A percentile compares a stretch with the other conserved stretches of the same genome.
These are phyloP conservation scores for Triops longicaudatus DNA, from an alignment of 1,140 invertebrate genomes.

Conservation along the genomic window DNA sequence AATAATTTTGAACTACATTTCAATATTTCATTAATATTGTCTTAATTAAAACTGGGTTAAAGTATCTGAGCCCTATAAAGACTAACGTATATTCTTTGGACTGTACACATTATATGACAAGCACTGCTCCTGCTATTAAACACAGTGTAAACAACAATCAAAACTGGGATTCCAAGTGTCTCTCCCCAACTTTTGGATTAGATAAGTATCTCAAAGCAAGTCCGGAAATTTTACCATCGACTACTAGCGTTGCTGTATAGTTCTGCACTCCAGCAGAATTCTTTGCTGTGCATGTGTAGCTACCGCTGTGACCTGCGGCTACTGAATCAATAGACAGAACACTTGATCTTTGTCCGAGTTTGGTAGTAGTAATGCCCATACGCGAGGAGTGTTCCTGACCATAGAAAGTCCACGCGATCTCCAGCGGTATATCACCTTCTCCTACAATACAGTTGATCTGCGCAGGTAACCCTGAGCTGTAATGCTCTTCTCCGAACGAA, in stretches of 20 bases:
- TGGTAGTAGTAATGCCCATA: slow-evolving; percentile 38
- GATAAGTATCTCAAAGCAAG: not conserved
- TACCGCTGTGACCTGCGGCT: slow-evolving; percentile 61
- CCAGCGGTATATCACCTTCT: slow-evolving; percentile 50
- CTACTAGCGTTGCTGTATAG: slow-evolving; percentile 38
- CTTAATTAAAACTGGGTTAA: no score
- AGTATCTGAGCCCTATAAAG: no score
- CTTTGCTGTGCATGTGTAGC: slow-evolving; percentile 68
- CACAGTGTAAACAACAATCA: no score
- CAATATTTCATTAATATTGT: not conserved
- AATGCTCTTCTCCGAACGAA: slow-evolving; percentile 62
- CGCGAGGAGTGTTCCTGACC: slow-evolving; percentile 47
- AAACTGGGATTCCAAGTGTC: not conserved
- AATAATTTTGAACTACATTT: not conserved
- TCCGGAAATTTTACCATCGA: slow-evolving; percentile 23
- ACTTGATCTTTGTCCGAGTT: slow-evolving; percentile 58
- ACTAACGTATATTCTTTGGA: no score
- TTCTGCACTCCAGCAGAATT: slow-evolving; percentile 57
- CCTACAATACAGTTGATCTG: slow-evolving; percentile 60
- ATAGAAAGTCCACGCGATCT: slow-evolving; percentile 59
- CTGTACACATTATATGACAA: no score
- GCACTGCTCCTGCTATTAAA: no score
- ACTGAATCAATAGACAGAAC: slow-evolving; percentile 68
- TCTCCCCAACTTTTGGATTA: not conserved
- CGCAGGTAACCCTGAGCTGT: slow-evolving; percentile 66